A percentile compares a stretch with the other conserved stretches of the same genome.
Conservation (phyloP, 2,113 vertebrate species). For the Mystacornis crossleyi region DNA sequence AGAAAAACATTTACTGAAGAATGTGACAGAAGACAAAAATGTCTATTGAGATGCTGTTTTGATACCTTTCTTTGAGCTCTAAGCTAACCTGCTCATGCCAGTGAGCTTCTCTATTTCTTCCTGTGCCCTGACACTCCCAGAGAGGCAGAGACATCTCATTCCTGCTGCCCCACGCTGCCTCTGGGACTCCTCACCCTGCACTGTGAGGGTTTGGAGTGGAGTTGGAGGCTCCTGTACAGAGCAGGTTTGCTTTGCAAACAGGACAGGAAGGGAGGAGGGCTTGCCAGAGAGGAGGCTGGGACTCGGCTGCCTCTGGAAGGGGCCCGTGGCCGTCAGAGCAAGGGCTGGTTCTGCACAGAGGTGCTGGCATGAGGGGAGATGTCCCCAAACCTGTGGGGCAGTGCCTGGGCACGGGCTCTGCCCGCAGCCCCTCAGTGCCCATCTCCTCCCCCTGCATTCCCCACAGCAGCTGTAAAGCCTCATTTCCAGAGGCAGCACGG, state of each 20-base stretch:
- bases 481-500: not conserved
- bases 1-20: not conserved
- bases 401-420: not conserved
- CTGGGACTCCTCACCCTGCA: not conserved
- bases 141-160: not conserved
- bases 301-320: rapidly evolving
- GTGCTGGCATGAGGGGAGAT: not conserved
- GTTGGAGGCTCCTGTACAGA: rapidly evolving
- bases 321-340: not conserved
- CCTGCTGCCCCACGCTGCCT: not conserved
- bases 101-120: rapidly evolving
- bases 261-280: not conserved
- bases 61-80: not conserved
- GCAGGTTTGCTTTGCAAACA: rapidly evolving
- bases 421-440: not conserved
- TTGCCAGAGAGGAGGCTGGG: not conserved
- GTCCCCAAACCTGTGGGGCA: rapidly evolving
- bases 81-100: rapidly evolving
- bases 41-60: not conserved
- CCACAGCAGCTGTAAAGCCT: not conserved
- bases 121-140: rapidly evolving
- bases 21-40: not conserved
- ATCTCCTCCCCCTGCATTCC: not conserved
- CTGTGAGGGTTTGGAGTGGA: rapidly evolving
- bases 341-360: not conserved